A percentile compares a stretch with the other conserved stretches of the same genome.
phyloP scores from a whole-genome alignment of 2,888 invertebrate genomes.

The Lepidocyrtinus sp. region DNA sequence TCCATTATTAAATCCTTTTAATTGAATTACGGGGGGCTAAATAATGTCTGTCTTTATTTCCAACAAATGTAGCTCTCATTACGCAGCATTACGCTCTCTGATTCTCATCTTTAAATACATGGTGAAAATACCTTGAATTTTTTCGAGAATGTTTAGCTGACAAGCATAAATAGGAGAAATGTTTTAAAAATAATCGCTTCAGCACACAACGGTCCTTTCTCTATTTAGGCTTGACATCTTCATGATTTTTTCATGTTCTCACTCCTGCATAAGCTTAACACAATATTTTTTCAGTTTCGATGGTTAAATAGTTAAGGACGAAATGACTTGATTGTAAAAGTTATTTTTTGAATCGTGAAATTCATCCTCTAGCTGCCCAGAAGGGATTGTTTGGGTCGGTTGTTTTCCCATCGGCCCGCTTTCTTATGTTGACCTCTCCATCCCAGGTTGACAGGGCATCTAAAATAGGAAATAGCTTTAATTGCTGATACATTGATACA shows the following conservation, averaged over 20 bases:
- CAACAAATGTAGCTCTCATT: too few relatives aligned
- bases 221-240: not conserved
- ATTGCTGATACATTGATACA: not conserved
- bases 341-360: not conserved
- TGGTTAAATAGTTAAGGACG: too few relatives aligned
- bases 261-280: too few relatives aligned
- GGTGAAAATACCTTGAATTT: too few relatives aligned
- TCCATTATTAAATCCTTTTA: too few relatives aligned
- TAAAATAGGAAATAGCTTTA: not conserved
- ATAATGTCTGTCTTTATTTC: too few relatives aligned
- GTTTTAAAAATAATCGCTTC: not conserved
- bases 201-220: not conserved
- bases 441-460: conserved; percentile 41
- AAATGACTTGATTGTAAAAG: not conserved
- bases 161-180: too few relatives aligned
- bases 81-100: too few relatives aligned
- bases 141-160: too few relatives aligned
- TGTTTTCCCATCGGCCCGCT: conserved; percentile 43
- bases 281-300: too few relatives aligned
- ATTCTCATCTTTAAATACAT: too few relatives aligned
- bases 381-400: conserved; percentile 43
- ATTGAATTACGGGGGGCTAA: too few relatives aligned
- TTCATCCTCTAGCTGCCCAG: conserved; percentile 54
- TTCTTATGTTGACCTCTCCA: conserved; percentile 38
- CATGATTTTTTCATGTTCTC: not conserved